A percentile compares a stretch with the other conserved stretches of the same genome.
These are phyloP conservation scores for Strigamia transsilvanica DNA, from an alignment of 2,888 invertebrate genomes.

Conservation along the genomic window DNA sequence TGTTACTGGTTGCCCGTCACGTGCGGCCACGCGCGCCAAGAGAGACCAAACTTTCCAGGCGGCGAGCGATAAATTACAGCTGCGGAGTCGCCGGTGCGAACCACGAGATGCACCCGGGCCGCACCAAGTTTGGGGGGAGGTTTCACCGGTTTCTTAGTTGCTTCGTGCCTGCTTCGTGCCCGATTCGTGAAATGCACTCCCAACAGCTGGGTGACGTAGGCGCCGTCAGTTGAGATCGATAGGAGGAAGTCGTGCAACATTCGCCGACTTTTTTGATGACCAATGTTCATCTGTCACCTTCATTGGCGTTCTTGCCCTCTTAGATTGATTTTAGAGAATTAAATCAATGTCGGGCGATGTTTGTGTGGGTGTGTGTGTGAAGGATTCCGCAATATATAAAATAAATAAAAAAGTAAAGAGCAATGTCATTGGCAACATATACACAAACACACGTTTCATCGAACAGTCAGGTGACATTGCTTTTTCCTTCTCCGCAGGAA, in stretches of 20 bases:
- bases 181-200: not conserved
- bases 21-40: constrained; percentile 38
- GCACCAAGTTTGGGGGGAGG: not conserved
- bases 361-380: too few relatives aligned
- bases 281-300: not conserved
- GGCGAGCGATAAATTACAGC: constrained; percentile 42
- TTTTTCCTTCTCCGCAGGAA: not conserved
- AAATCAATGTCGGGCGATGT: not conserved
- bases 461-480: constrained; percentile 1
- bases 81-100: constrained; percentile 30
- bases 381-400: too few relatives aligned
- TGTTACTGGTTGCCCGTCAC: constrained; percentile 47
- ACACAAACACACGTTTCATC: constrained; percentile 1
- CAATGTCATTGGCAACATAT: not conserved
- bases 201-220: not conserved
- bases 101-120: constrained; percentile 25
- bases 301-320: not conserved
- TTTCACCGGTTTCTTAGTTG: not conserved
- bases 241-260: constrained; percentile 15
- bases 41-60: constrained; percentile 28
- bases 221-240: not conserved
- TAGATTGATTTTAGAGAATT: not conserved
- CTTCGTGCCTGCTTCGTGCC: not conserved
- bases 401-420: not conserved
- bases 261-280: constrained; percentile 6